These are phyloP conservation scores for Sitophilus oryzae DNA, from an alignment of 1,140 invertebrate genomes.

Conservation along the genomic window DNA sequence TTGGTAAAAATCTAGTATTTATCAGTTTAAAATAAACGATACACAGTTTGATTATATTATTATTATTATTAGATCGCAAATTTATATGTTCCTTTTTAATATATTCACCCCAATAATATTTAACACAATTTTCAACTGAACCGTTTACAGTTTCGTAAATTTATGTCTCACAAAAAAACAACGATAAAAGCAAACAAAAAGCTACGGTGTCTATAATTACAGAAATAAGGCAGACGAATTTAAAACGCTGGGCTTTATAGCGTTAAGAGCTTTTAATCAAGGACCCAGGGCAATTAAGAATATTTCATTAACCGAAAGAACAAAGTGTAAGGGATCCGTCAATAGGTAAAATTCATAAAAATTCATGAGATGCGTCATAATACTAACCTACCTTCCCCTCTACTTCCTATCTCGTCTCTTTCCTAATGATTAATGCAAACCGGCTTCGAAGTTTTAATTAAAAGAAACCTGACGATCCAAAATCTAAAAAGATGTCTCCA, in stretches of 20 bases:
- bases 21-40: too few species aligned
- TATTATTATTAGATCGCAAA: too few species aligned
- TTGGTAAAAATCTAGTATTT: too few species aligned
- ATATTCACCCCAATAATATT: too few species aligned
- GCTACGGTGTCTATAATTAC: too few species aligned
- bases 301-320: constrained; percentile 15
- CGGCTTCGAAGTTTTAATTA: constrained; percentile 19
- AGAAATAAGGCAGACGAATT: background rate
- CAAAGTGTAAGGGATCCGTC: constrained; percentile 4
- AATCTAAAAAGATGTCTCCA: constrained; percentile 21
- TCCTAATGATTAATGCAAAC: constrained; percentile 25
- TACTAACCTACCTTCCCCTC: constrained; percentile 19
- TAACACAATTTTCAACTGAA: too few species aligned
- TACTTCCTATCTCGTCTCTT: too few species aligned
- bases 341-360: constrained; percentile 22
- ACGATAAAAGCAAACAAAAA: too few species aligned
- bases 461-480: constrained; percentile 18
- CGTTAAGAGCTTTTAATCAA: constrained; percentile 15
- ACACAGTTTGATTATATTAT: too few species aligned
- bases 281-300: constrained; percentile 18
- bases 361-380: constrained; percentile 20
- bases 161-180: too few species aligned
- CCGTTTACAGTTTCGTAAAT: too few species aligned
- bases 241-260: background rate
- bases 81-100: too few species aligned